These are phyloP conservation scores for Dryadula phaetusa DNA, from an alignment of 2,888 invertebrate species.

Conservation along the genomic window DNA sequence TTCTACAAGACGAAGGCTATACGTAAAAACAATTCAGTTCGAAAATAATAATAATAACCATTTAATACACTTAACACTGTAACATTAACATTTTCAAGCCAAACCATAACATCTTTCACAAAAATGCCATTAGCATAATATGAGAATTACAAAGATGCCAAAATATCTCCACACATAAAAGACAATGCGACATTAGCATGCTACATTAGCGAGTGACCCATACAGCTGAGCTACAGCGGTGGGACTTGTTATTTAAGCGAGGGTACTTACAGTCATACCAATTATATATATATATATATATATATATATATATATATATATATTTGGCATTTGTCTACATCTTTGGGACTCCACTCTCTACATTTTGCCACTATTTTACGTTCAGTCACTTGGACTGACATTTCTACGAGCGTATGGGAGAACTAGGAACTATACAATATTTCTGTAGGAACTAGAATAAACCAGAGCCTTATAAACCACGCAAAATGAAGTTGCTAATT, in stretches of 20 bases:
- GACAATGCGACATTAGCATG: slow-evolving; percentile 29
- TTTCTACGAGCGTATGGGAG: no score
- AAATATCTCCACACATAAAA: neutral
- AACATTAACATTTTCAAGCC: neutral
- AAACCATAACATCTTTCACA: slow-evolving; percentile 5
- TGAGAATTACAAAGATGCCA: neutral
- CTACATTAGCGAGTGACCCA: slow-evolving; percentile 23
- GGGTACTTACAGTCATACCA: slow-evolving; percentile 49
- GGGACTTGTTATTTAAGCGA: slow-evolving; percentile 51
- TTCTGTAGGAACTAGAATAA: no score
- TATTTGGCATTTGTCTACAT: no score
- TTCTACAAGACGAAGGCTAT: no score
- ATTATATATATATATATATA: slow-evolving; percentile 36
- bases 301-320: no score
- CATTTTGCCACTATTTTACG: no score
- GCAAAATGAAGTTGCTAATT: no score
- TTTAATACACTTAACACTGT: neutral
- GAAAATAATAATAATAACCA: neutral
- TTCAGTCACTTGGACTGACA: no score
- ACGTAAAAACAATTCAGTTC: neutral
- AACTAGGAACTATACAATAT: no score
- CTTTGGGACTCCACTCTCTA: no score
- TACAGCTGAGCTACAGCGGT: slow-evolving; percentile 34
- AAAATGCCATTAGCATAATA: slow-evolving; percentile 10
- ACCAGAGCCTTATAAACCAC: no score